Conservation (phyloP, 1,140 invertebrate genomes). For the Hyposmocoma kahamanoa region DNA sequence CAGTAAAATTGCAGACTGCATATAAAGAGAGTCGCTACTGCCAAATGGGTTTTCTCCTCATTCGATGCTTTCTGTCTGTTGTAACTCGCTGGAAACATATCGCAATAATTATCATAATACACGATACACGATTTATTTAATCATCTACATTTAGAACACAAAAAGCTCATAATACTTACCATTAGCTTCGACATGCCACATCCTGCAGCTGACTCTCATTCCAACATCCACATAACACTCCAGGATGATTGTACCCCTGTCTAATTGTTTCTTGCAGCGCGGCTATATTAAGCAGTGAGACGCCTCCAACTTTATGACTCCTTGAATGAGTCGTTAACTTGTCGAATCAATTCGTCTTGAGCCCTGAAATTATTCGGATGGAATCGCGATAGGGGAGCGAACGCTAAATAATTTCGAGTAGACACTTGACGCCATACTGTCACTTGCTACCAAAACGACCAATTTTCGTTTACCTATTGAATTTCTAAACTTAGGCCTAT, state of each 20-base stretch:
- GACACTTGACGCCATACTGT: neutral
- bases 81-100: no score
- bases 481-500: neutral
- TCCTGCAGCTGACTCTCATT: no score
- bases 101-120: no score
- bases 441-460: neutral
- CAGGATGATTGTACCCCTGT: conserved; percentile 55
- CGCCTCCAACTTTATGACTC: conserved; percentile 66
- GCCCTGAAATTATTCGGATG: conserved; percentile 42
- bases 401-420: conserved; percentile 8
- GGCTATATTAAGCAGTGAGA: conserved; percentile 69
- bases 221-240: conserved; percentile 14
- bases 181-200: no score
- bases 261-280: conserved; percentile 71
- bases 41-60: no score
- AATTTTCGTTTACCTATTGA: neutral
- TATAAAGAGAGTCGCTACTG: no score
- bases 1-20: no score
- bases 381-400: conserved; percentile 26
- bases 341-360: conserved; percentile 60
- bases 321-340: conserved; percentile 66
- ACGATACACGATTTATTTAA: no score
- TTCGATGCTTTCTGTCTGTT: no score
- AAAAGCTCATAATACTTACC: no score
- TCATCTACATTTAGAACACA: no score